These are phyloP conservation scores for Cavia porcellus DNA, from an alignment of 2,113 vertebrate species.

Conservation along the genomic window DNA sequence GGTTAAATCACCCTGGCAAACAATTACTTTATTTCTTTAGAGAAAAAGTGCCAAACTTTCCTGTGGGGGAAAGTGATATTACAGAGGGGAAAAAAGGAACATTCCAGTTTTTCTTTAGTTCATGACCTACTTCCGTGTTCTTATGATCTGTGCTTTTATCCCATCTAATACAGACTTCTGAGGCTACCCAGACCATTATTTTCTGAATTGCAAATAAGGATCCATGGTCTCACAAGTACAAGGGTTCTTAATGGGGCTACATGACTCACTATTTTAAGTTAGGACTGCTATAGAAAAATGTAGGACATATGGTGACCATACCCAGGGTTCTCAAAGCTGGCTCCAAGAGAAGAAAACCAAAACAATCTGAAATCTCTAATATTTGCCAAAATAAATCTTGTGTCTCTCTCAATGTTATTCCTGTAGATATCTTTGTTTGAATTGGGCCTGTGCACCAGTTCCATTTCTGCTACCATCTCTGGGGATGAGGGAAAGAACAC, in stretches of 20 bases:
- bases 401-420: constrained; percentile 72
- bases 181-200: background rate
- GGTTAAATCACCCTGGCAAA: background rate
- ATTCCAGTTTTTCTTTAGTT: background rate
- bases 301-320: constrained; percentile 72
- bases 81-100: background rate
- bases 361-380: constrained; percentile 72
- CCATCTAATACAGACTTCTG: background rate
- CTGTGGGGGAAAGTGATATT: background rate
- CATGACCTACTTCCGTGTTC: background rate
- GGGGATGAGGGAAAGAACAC: constrained; percentile 69
- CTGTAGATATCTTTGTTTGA: constrained; percentile 76
- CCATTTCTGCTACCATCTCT: constrained; percentile 70
- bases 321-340: constrained; percentile 66
- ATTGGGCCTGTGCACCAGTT: constrained; percentile 53
- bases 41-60: background rate
- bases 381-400: constrained; percentile 79
- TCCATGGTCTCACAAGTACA: background rate
- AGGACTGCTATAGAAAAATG: constrained; percentile 50
- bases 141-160: background rate
- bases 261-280: constrained; percentile 57
- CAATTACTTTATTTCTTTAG: background rate
- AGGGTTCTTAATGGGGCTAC: constrained; percentile 39
- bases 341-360: constrained; percentile 72
- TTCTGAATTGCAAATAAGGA: constrained; percentile 50